These are phyloP conservation scores for Calameuta pallipes DNA, from an alignment of 2,888 invertebrate species.

Conservation along the genomic window DNA sequence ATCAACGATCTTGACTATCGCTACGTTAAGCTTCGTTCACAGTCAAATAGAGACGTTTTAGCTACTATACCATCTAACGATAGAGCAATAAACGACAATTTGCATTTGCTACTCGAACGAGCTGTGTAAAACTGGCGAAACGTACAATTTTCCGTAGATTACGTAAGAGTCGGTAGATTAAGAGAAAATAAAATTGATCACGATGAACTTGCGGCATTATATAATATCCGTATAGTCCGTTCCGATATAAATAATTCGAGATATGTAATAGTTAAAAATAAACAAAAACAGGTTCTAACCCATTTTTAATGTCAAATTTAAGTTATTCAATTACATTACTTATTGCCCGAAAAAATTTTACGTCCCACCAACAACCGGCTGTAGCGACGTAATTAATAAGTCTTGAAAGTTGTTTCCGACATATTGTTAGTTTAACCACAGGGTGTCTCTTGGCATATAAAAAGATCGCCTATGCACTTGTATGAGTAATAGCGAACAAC, in stretches of 20 bases:
- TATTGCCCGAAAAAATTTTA: not conserved
- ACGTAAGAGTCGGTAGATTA: not conserved
- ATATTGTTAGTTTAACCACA: not conserved
- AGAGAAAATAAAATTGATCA: not conserved
- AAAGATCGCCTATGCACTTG: not conserved
- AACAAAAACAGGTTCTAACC: not conserved
- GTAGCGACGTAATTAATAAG: not conserved
- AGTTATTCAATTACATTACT: not conserved
- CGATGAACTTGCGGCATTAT: not conserved
- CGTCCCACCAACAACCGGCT: not conserved
- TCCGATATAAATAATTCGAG: not conserved
- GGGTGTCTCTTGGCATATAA: not conserved
- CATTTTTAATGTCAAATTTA: not conserved
- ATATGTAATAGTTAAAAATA: no score
- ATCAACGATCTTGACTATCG: not conserved
- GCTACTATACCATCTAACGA: not conserved
- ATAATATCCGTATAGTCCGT: not conserved
- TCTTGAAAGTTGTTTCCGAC: not conserved
- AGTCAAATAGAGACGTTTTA: not conserved
- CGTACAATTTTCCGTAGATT: not conserved
- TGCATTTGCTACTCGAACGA: not conserved
- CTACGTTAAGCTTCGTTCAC: not conserved
- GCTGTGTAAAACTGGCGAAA: not conserved
- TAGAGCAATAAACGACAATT: not conserved
- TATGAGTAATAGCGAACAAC: not conserved